Evolutionary conservation across 2,797 vertebrate genomes (phyloP).

Genomic region (Molossus molossus): DNA sequence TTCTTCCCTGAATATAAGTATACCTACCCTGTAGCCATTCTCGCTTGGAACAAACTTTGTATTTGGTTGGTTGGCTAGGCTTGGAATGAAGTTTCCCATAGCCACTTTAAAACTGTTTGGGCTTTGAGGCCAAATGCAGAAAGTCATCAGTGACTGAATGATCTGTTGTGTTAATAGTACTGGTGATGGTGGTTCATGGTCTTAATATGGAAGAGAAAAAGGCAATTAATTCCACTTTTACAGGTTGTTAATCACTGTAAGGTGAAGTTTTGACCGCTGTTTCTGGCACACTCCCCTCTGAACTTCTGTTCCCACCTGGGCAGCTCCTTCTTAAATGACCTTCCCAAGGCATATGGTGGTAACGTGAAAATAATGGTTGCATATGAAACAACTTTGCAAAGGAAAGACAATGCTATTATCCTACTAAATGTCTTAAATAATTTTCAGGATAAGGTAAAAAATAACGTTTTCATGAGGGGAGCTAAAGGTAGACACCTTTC

Average conservation of each 20-base stretch:
- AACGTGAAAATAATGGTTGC: constrained; percentile 3
- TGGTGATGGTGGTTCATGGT: neutral
- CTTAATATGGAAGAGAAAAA: neutral
- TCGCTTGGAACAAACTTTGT: neutral
- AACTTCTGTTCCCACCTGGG: neutral
- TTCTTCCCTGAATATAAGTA: neutral
- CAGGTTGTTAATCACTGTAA: neutral
- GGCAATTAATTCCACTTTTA: neutral
- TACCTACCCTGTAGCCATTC: neutral
- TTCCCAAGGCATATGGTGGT: neutral
- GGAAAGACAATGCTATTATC: neutral
- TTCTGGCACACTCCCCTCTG: neutral
- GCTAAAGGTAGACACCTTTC: neutral
- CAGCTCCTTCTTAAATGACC: neutral
- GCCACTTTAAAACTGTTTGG: neutral
- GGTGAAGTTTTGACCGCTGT: neutral
- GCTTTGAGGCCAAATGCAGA: neutral
- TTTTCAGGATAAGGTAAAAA: neutral
- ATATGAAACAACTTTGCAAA: neutral
- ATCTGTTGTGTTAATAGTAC: neutral
- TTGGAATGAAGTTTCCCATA: neutral
- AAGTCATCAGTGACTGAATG: neutral
- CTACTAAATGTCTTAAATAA: neutral
- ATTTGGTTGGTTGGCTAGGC: neutral
- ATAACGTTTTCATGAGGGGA: constrained; percentile 3